Percentiles rank a stretch among this genome's conserved stretches.
These are phyloP conservation scores for Holothuria glaberrima DNA, from an alignment of 35 echinoderm and acorn worm species.

Conservation along the genomic window DNA sequence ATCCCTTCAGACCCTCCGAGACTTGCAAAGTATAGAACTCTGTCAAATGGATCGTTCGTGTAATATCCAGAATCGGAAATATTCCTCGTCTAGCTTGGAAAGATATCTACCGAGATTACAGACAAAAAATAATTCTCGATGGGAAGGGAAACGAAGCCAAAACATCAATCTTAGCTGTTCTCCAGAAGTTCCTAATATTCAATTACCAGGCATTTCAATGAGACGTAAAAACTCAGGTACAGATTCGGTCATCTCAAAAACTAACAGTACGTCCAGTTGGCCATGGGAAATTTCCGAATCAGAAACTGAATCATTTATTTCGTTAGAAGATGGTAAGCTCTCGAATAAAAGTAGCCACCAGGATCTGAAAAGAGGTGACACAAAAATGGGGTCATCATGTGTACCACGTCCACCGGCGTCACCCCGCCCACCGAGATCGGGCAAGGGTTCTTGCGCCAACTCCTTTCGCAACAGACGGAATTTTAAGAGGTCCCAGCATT, in stretches of 20 bases:
- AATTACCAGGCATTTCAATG: neutral
- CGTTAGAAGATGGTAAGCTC: neutral
- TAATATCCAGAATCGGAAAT: neutral
- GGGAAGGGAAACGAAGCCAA: constrained; percentile 12
- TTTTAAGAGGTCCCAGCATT: constrained; percentile 45
- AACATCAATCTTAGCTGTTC: neutral
- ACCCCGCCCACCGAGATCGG: neutral
- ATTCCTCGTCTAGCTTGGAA: neutral
- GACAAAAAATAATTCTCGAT: neutral
- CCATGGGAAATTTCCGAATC: constrained; percentile 29
- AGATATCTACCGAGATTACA: constrained; percentile 30
- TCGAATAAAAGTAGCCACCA: neutral
- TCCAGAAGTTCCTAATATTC: neutral
- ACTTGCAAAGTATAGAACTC: too few relatives aligned
- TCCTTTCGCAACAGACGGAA: neutral
- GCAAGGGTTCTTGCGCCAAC: neutral
- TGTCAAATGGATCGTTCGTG: neutral
- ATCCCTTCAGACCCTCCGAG: too few relatives aligned
- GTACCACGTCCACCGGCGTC: constrained; percentile 28
- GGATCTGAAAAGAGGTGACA: neutral
- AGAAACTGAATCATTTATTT: neutral
- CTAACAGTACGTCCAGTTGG: constrained; percentile 17
- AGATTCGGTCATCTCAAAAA: constrained; percentile 3
- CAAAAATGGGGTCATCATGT: neutral
- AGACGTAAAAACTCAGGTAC: neutral